A percentile compares a stretch with the other conserved stretches of the same genome.
Conservation (phyloP, 2,888 invertebrate species). For the Julus scandinavius region DNA sequence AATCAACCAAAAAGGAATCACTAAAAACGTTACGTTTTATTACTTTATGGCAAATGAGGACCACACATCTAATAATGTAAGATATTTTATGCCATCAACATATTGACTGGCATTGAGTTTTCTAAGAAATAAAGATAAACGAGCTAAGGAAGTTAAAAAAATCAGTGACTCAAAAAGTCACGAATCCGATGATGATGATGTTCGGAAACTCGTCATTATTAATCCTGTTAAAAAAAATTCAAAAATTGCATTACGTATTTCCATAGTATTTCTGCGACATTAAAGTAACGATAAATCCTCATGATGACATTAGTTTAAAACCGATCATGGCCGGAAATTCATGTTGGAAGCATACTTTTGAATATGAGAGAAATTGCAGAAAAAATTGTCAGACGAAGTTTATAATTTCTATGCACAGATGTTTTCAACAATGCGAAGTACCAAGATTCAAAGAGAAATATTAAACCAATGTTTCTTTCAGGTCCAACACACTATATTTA, state of each 20-base stretch:
- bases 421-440: not conserved
- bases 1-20: not conserved
- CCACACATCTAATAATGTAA: not conserved
- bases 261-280: no score
- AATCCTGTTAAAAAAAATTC: not conserved
- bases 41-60: not conserved
- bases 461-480: no score
- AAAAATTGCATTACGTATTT: not conserved
- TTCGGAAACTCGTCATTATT: not conserved
- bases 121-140: constrained; percentile 10
- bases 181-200: not conserved
- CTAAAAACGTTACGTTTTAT: no score
- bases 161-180: not conserved
- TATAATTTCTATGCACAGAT: not conserved
- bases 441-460: no score
- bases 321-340: not conserved
- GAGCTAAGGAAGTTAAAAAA: constrained; percentile 13
- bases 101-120: not conserved
- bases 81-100: not conserved
- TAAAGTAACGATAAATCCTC: not conserved
- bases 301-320: not conserved
- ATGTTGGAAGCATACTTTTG: not conserved
- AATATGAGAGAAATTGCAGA: not conserved
- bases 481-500: no score
- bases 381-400: not conserved